These are phyloP conservation scores for Xerus rutilus DNA, from an alignment of 2,797 vertebrate species.

Conservation along the genomic window DNA sequence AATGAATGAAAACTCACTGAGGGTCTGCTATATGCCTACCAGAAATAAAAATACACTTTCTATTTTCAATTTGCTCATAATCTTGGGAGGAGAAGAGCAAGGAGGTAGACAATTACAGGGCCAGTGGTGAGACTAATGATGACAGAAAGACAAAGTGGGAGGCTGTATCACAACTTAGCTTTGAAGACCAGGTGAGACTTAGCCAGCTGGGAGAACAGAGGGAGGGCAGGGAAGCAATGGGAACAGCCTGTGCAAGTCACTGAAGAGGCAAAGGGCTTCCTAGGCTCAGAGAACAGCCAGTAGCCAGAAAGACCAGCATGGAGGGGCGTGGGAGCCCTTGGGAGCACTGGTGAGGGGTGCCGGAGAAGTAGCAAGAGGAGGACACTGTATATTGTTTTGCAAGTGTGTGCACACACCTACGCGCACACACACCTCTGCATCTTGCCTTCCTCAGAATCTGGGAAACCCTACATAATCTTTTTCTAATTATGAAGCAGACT, in stretches of 20 bases:
- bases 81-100: not conserved
- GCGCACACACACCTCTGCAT: conserved; percentile 27
- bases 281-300: not conserved
- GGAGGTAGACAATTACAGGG: not conserved
- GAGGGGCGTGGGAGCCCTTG: not conserved
- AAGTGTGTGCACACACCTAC: conserved; percentile 6
- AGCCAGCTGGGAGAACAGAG: not conserved
- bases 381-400: not conserved
- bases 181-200: not conserved
- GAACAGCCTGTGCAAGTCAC: not conserved
- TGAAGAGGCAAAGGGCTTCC: not conserved
- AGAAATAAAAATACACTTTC: not conserved
- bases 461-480: conserved; percentile 86
- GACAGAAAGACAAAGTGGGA: not conserved
- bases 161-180: not conserved
- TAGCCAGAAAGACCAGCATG: not conserved
- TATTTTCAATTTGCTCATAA: not conserved
- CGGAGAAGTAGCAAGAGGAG: not conserved
- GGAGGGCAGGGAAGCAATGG: not conserved
- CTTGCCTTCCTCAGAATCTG: conserved; percentile 78
- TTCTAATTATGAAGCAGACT: conserved; percentile 83
- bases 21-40: not conserved
- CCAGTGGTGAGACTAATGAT: not conserved
- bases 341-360: not conserved
- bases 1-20: not conserved